Evolutionary conservation across 2,888 invertebrate species (phyloP).

Genomic region (Drosophila yooni): DNA sequence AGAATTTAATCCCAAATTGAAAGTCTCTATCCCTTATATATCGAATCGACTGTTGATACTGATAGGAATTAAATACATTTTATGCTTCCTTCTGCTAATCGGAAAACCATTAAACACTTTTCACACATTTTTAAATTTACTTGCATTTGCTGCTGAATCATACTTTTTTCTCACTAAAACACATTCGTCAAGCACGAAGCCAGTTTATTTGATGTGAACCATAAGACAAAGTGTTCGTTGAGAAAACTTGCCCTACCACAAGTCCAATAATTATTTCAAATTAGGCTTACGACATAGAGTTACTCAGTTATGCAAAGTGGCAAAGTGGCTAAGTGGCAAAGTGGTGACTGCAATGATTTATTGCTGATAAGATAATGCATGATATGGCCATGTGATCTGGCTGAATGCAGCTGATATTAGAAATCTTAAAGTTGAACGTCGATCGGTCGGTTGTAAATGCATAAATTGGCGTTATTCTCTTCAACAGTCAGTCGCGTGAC

Average conservation of each 20-base stretch:
- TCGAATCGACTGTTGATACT: neutral
- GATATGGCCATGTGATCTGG: constrained; percentile 2
- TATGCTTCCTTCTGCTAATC: neutral
- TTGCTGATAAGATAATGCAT: constrained; percentile 10
- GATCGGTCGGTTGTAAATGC: neutral
- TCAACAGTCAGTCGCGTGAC: constrained; percentile 34
- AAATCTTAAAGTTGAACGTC: neutral
- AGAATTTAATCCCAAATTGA: neutral
- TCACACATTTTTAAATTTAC: neutral
- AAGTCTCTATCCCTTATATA: neutral
- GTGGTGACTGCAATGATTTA: constrained; percentile 1
- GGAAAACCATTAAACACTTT: neutral
- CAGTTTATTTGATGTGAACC: neutral
- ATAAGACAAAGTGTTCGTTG: too few species aligned
- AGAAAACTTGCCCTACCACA: neutral
- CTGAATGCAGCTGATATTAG: neutral
- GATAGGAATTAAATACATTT: neutral
- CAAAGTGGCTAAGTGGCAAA: neutral
- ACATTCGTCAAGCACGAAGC: neutral
- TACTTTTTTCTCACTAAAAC: neutral
- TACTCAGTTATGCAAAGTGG: neutral
- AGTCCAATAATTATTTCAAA: neutral
- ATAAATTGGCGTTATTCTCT: neutral
- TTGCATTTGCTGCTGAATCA: neutral
- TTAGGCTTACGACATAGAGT: neutral